phyloP scores from a whole-genome alignment of 2,888 invertebrate genomes.

The Vesta saturnalis region DNA sequence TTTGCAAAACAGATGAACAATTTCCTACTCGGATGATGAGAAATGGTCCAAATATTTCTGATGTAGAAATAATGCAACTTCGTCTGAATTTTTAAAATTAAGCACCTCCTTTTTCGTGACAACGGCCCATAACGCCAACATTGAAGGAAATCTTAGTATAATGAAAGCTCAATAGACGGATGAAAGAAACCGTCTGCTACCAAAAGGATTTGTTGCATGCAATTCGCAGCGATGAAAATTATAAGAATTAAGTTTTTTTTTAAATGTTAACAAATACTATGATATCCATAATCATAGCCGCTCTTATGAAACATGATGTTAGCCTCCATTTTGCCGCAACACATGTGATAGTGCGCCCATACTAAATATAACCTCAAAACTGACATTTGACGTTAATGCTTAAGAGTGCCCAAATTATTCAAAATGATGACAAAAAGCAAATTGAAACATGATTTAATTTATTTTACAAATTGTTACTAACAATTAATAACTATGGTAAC shows the following conservation, averaged over 20 bases:
- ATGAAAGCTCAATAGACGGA: slow-evolving; percentile 11
- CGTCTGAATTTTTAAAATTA: neutral
- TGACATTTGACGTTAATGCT: too few species aligned
- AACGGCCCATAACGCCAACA: neutral
- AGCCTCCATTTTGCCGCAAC: too few species aligned
- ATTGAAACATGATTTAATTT: too few species aligned
- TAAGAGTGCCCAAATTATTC: too few species aligned
- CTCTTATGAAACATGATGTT: too few species aligned
- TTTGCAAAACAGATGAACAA: neutral
- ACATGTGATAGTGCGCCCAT: too few species aligned
- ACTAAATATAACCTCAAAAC: too few species aligned
- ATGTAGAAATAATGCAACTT: neutral
- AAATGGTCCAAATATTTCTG: neutral
- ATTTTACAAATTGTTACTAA: too few species aligned
- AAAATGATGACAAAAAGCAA: too few species aligned
- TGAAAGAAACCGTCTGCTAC: neutral
- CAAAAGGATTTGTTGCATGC: neutral
- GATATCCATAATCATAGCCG: slow-evolving; percentile 18
- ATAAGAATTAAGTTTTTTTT: neutral
- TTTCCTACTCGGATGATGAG: neutral
- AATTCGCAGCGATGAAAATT: neutral
- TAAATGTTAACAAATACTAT: slow-evolving; percentile 9
- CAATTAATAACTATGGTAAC: too few species aligned
- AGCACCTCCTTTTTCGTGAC: neutral
- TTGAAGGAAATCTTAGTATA: slow-evolving; percentile 3